Evolutionary conservation across 2,797 vertebrate species (phyloP), one percentile per base, ranked within the genome.

Genomic region (Macroramphosus scolopax): DNA sequence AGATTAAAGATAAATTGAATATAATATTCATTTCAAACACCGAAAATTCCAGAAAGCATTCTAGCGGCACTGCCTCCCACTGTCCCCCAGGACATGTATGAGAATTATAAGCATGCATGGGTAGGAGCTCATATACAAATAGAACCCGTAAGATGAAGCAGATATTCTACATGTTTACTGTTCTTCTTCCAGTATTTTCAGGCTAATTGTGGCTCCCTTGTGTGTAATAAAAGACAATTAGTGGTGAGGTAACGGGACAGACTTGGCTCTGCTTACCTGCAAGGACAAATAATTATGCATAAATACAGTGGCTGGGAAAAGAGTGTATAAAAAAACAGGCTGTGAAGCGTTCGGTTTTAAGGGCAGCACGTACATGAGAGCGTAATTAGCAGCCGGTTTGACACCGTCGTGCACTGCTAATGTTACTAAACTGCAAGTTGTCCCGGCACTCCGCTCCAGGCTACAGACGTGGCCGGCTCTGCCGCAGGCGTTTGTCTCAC

Each of bases 401-500:
- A 66, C 42, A 34, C 47, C 24, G 45, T 64, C 45, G 57, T 43
- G 56, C 60, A 12, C 33, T 42, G n/a, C 72, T 77, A 64, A 63
- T n/a, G 26, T 53, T 65, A 38, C 59, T 68, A 47, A 68, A 66
- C 51, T 51, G 54, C 58, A 41, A 9, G 25, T 63, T n/a, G 44
- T 74, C 51, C 53, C 56, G 43, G 7, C 30, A 32, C 41, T 44
- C 2, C 40, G 40, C 44, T 63, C 46, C n/a, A n/a, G n/a, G 59
- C 56, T 63, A 47, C 41, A 39, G 6, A 34, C 48, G 37, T 37
- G 10, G 2, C 29, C 5, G 8, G 51, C 39, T 55, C 51, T 28
- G 48, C 59, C 51, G 28, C 47, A 49, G 56, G 47, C 67, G 51
- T 77, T 16, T 37, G 35, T 63, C 51, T 67, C 50, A 79, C 77